These are phyloP conservation scores for Clavelina lepadiformis DNA, from an alignment of 23 tunicate genomes.

Conservation along the genomic window DNA sequence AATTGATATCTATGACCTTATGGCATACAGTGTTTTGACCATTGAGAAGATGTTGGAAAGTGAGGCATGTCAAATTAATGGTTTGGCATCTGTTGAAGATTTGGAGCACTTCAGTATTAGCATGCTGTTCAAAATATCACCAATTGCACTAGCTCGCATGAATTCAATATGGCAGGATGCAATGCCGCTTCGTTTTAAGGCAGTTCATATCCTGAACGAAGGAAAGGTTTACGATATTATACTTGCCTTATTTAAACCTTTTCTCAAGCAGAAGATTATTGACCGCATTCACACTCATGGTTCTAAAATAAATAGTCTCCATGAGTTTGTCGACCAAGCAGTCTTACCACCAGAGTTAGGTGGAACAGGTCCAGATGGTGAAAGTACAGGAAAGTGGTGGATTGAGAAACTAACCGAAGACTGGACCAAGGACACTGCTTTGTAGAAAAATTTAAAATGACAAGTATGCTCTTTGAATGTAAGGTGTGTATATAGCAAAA, in stretches of 20 bases:
- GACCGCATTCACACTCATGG: slow-evolving; percentile 22
- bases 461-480: too few species aligned
- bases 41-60: slow-evolving; percentile 32
- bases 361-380: slow-evolving; percentile 23
- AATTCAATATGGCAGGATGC: slow-evolving; percentile 18
- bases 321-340: slow-evolving; percentile 18
- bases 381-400: slow-evolving; percentile 17
- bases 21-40: slow-evolving; percentile 13
- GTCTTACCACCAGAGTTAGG: slow-evolving; percentile 16
- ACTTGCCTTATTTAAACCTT: slow-evolving; percentile 7
- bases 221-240: slow-evolving; percentile 1
- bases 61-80: slow-evolving; percentile 22
- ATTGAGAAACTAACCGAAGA: slow-evolving; percentile 26
- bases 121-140: slow-evolving; percentile 14
- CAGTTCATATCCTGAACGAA: slow-evolving; percentile 31
- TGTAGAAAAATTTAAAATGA: too few species aligned
- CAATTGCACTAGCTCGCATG: slow-evolving; percentile 17
- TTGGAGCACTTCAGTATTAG: slow-evolving; percentile 12
- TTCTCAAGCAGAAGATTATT: slow-evolving; percentile 18
- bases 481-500: too few species aligned
- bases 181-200: slow-evolving; percentile 34
- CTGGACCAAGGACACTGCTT: slow-evolving; percentile 41
- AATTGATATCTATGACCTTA: slow-evolving; percentile 20
- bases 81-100: slow-evolving; percentile 20
- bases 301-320: slow-evolving; percentile 9